Evolutionary conservation across 2,888 invertebrate genomes (phyloP).

Genomic region (Eutolmus rufibarbis): DNA sequence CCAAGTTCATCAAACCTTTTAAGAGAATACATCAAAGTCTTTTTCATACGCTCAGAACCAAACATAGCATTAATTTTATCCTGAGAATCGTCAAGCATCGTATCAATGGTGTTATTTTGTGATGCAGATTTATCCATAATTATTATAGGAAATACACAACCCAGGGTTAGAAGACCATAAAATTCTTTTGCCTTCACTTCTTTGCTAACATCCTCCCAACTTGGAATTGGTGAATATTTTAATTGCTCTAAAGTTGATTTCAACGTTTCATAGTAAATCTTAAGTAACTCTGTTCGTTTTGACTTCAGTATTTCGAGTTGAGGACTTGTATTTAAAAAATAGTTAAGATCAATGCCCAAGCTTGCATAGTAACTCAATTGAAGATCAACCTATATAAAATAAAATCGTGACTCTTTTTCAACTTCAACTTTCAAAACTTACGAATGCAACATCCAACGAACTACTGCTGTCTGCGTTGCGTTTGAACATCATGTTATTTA

Average conservation of each 20-base stretch:
- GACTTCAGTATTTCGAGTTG: constrained; percentile 54
- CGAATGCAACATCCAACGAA: constrained; percentile 60
- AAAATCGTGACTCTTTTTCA: background rate
- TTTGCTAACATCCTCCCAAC: constrained; percentile 52
- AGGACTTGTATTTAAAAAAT: constrained; percentile 60
- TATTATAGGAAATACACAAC: constrained; percentile 47
- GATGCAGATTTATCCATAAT: constrained; percentile 36
- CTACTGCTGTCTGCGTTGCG: constrained; percentile 54
- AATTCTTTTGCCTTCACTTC: constrained; percentile 56
- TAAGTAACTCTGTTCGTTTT: constrained; percentile 54
- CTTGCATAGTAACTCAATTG: constrained; percentile 60
- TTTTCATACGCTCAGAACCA: constrained; percentile 57
- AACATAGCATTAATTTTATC: constrained; percentile 58
- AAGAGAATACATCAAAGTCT: constrained; percentile 56
- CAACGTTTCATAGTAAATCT: constrained; percentile 53
- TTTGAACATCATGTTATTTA: constrained; percentile 66
- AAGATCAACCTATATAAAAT: constrained; percentile 57
- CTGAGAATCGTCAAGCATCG: constrained; percentile 45
- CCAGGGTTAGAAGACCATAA: constrained; percentile 56
- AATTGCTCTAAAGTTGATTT: constrained; percentile 52
- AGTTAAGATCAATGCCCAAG: constrained; percentile 61
- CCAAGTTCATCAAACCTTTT: constrained; percentile 58
- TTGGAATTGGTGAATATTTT: constrained; percentile 52
- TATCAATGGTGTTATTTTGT: constrained; percentile 32
- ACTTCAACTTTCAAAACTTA: constrained; percentile 53